Percentiles rank a stretch among this genome's conserved stretches.
phyloP scores from a whole-genome alignment of 1,140 invertebrate species.

The Psilanteris sp. region DNA sequence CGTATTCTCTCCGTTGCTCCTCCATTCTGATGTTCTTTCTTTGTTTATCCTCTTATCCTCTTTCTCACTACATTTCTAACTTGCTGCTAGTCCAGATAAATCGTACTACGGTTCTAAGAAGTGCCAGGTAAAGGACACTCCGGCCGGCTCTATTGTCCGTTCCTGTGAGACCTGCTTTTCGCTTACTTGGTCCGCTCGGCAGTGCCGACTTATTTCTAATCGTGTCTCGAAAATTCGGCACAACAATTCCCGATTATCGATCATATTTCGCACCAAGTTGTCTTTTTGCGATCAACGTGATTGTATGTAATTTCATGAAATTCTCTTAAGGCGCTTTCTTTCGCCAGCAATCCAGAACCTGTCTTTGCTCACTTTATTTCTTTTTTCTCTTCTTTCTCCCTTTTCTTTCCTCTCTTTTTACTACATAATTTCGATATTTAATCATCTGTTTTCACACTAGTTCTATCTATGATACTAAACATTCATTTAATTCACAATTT shows the following conservation, averaged over 20 bases:
- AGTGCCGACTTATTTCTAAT: slow-evolving; percentile 45
- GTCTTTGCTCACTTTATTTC: too few species aligned
- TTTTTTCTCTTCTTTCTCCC: too few species aligned
- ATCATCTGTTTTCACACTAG: too few species aligned
- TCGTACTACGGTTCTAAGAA: slow-evolving; percentile 71
- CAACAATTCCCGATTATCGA: slow-evolving; percentile 29
- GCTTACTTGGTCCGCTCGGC: slow-evolving; percentile 3
- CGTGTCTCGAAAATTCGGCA: slow-evolving; percentile 27
- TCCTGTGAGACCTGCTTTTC: slow-evolving; percentile 30
- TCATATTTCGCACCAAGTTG: slow-evolving; percentile 3
- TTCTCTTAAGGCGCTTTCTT: too few species aligned
- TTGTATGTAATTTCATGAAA: slow-evolving; percentile 34
- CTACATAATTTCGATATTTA: too few species aligned
- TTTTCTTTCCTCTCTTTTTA: not conserved
- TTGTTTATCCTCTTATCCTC: slow-evolving; percentile 39
- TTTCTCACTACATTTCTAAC: slow-evolving; percentile 64
- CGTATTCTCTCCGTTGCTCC: slow-evolving; percentile 41
- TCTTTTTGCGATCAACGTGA: slow-evolving; percentile 9
- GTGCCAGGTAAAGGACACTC: slow-evolving; percentile 68
- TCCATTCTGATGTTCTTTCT: slow-evolving; percentile 28
- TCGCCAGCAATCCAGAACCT: too few species aligned
- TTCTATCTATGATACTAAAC: too few species aligned
- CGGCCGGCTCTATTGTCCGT: slow-evolving; percentile 55
- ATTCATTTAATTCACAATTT: too few species aligned
- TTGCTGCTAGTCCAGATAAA: slow-evolving; percentile 73